Evolutionary conservation across 1,140 invertebrate genomes (phyloP).

Genomic region (Trinorchestia longiramus): DNA sequence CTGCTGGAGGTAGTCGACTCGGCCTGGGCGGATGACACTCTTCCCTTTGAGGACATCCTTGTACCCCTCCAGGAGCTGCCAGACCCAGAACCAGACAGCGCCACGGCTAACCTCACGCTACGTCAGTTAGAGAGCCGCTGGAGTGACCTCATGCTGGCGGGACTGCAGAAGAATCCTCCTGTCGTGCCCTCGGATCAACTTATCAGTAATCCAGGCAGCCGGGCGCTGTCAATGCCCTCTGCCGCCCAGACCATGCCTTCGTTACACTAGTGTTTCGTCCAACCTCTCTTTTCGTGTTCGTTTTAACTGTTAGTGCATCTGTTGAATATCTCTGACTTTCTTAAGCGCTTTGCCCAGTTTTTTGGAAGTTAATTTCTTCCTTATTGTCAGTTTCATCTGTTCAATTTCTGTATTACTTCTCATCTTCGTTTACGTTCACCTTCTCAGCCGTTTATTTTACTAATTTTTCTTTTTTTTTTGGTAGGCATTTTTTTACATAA

Average conservation of each 20-base stretch:
- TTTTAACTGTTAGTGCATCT: too few relatives aligned
- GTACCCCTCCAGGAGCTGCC: slow-evolving; percentile 89
- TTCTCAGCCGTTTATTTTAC: background rate
- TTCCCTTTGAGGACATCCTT: slow-evolving; percentile 90
- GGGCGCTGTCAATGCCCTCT: background rate
- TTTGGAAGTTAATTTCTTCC: background rate
- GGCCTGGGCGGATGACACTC: slow-evolving; percentile 86
- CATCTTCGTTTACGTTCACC: background rate
- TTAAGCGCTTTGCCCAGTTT: background rate
- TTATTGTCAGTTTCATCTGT: background rate
- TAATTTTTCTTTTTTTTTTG: background rate
- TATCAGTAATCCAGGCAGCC: slow-evolving; percentile 1
- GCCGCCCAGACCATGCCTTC: background rate
- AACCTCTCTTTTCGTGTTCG: background rate
- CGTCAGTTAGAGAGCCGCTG: slow-evolving; percentile 92
- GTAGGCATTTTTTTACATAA: background rate
- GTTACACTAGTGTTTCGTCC: background rate
- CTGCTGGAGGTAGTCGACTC: slow-evolving; percentile 90
- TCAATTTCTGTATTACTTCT: background rate
- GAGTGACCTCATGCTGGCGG: slow-evolving; percentile 81
- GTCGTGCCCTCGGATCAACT: background rate
- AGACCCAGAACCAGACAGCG: slow-evolving; percentile 93
- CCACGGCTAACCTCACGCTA: slow-evolving; percentile 88
- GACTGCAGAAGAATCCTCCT: slow-evolving; percentile 24
- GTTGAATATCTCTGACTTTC: too few relatives aligned